Conservation (phyloP, 2,888 invertebrate genomes). For the Cantharis nigra region DNA sequence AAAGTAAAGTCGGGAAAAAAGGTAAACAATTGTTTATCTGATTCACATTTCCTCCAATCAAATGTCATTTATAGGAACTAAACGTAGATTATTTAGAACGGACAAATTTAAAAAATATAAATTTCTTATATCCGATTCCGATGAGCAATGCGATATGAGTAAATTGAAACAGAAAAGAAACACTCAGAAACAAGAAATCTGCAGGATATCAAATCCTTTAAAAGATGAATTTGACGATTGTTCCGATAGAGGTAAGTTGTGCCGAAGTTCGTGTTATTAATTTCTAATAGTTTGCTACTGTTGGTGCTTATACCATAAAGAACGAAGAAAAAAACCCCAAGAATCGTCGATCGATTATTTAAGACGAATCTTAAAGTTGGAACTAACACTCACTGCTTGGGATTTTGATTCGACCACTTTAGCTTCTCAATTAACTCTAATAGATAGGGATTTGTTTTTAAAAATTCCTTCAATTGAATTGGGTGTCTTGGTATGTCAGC, state of each 20-base stretch:
- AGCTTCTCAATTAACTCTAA: constrained; percentile 59
- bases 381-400: constrained; percentile 57
- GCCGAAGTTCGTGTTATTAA: constrained; percentile 27
- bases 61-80: neutral
- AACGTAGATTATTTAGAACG: constrained; percentile 7
- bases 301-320: constrained; percentile 14
- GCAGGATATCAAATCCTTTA: neutral
- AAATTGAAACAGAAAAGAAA: neutral
- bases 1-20: constrained; percentile 19
- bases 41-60: neutral
- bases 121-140: constrained; percentile 3
- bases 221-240: neutral
- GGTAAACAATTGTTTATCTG: neutral
- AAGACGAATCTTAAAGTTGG: constrained; percentile 52
- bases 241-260: constrained; percentile 10
- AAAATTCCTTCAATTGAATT: constrained; percentile 57
- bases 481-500: constrained; percentile 53
- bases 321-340: constrained; percentile 1
- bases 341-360: constrained; percentile 49
- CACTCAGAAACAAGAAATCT: neutral
- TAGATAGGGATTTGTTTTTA: constrained; percentile 60
- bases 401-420: constrained; percentile 61
- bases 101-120: neutral
- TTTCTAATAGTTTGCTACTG: constrained; percentile 37
- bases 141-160: neutral